phyloP scores from a whole-genome alignment of 2,888 invertebrate genomes.

The Dryobotodes eremita region DNA sequence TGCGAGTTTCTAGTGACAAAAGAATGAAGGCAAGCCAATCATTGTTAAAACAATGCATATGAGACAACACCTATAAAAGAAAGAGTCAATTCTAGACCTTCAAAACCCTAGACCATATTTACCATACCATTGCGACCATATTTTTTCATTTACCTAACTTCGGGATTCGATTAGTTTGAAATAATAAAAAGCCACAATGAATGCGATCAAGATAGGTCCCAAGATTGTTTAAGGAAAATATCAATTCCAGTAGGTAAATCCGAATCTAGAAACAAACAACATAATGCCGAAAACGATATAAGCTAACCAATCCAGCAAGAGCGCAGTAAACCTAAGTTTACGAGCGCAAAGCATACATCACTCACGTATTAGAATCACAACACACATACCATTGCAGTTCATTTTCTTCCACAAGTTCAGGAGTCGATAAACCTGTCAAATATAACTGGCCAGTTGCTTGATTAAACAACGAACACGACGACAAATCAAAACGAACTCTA shows the following conservation, averaged over 20 bases:
- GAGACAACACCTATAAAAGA: neutral
- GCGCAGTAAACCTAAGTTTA: slow-evolving; percentile 47
- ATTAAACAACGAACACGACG: slow-evolving; percentile 64
- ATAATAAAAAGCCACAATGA: no score
- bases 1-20: neutral
- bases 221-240: neutral
- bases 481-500: slow-evolving; percentile 30
- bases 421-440: slow-evolving; percentile 75
- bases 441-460: slow-evolving; percentile 70
- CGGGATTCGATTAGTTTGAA: no score
- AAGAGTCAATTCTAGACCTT: neutral
- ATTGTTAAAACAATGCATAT: no score
- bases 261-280: neutral
- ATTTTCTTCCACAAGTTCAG: slow-evolving; percentile 64
- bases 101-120: neutral
- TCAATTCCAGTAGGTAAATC: no score
- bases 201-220: neutral
- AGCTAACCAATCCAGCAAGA: slow-evolving; percentile 10
- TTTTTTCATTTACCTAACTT: neutral
- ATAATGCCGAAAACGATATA: slow-evolving; percentile 21
- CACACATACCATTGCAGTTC: slow-evolving; percentile 60
- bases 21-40: neutral
- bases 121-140: neutral
- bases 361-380: slow-evolving; percentile 58
- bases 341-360: slow-evolving; percentile 47